Evolutionary conservation across 2,797 vertebrate genomes (phyloP).

Genomic region (Arnoldichthys spilopterus): DNA sequence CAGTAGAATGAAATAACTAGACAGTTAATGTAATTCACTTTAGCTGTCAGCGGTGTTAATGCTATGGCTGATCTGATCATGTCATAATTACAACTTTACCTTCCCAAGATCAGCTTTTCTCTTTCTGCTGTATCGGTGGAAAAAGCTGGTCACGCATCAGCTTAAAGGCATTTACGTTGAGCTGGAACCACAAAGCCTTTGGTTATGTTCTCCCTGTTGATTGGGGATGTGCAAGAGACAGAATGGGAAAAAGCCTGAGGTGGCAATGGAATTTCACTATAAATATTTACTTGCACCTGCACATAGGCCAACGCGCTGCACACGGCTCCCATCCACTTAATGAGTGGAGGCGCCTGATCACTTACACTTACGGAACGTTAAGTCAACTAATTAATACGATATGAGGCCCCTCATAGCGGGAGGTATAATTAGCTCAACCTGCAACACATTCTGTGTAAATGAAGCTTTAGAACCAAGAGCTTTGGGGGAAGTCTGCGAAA

Average conservation of each 20-base stretch:
- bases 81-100: no score
- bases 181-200: not conserved
- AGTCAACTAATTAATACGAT: slow-evolving; percentile 64
- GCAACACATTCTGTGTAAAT: slow-evolving; percentile 49
- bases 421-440: slow-evolving; percentile 67
- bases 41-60: no score
- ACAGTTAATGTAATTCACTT: no score
- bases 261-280: slow-evolving; percentile 60
- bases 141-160: no score
- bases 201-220: slow-evolving; percentile 15
- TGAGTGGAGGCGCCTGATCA: slow-evolving; percentile 55
- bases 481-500: slow-evolving; percentile 21
- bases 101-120: no score
- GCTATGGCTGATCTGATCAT: no score
- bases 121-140: no score
- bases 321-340: slow-evolving; percentile 60
- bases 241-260: slow-evolving; percentile 58
- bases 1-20: no score
- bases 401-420: slow-evolving; percentile 60
- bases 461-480: slow-evolving; percentile 37
- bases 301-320: slow-evolving; percentile 58
- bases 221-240: slow-evolving; percentile 23
- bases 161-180: no score
- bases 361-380: slow-evolving; percentile 61
- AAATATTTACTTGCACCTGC: slow-evolving; percentile 62